These are phyloP conservation scores for Chrysolina haemoptera DNA, from an alignment of 2,888 invertebrate species.

Conservation along the genomic window DNA sequence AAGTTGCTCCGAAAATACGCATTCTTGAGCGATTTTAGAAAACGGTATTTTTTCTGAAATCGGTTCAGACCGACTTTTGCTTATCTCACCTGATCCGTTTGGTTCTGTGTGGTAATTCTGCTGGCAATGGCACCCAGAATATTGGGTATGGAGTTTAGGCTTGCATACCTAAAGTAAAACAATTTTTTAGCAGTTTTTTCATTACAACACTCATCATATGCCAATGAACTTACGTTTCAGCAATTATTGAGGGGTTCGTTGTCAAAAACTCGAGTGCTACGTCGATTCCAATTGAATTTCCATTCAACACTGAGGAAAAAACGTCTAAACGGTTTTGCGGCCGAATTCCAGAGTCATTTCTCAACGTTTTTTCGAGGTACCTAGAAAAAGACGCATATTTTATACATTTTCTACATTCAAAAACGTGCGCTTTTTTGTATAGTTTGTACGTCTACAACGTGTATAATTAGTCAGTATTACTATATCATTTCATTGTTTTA, in stretches of 20 bases:
- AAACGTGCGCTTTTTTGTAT: no score
- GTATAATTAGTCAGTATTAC: no score
- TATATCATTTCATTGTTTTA: no score
- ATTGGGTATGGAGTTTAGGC: conserved; percentile 69
- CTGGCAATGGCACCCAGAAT: conserved; percentile 59
- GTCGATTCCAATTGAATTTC: conserved; percentile 68
- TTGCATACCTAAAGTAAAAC: conserved; percentile 41
- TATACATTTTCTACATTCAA: no score
- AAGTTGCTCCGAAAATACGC: no score
- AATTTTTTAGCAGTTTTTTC: not conserved
- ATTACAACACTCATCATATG: not conserved
- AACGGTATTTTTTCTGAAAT: no score
- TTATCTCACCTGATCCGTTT: conserved; percentile 57
- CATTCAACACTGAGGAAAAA: conserved; percentile 46
- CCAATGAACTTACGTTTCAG: conserved; percentile 40
- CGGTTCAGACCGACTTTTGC: no score
- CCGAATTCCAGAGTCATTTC: conserved; percentile 66
- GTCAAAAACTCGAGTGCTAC: conserved; percentile 72
- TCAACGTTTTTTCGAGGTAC: conserved; percentile 54
- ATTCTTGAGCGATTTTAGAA: no score
- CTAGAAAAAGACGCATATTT: conserved; percentile 33
- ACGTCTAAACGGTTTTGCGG: conserved; percentile 66
- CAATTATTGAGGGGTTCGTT: conserved; percentile 62
- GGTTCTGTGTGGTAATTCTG: conserved; percentile 57
- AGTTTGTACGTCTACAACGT: no score